Evolutionary conservation across 2,888 invertebrate species (phyloP), one percentile per base, ranked within the genome.

Genomic region (Scrobipalpa atriplicella): DNA sequence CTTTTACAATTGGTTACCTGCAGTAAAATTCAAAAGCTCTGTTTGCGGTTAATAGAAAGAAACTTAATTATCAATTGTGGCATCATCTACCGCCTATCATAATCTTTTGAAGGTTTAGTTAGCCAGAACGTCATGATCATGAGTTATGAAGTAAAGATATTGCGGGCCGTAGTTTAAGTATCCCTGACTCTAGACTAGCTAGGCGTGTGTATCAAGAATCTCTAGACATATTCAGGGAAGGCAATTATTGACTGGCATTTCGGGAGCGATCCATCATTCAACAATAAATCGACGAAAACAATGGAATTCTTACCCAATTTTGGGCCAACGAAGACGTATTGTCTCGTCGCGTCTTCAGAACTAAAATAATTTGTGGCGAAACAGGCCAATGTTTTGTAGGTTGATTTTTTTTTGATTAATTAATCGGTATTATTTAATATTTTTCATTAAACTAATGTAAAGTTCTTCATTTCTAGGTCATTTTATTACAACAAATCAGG

Each of bases 231-330:
- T 82, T 84, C 79, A 77, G 78, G 78, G 70, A 74, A 77, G 76
- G 77, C 80, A 83, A 83, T 85, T 81, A 84, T 80, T 77, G 76
- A 19, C 74, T 73, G 72, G 72, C 70, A 72, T 82, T 84, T 82
- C 77, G 80, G 80, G 83, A 85, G 75, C 77, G 73, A 78, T 78
- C 78, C 73, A 76, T 79, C 78, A 76, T 67, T 73, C 51, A 66
- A 71, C 65, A 76, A 75, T 74, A 77, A 74, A 74, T 72, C 73
- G 72, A 68, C 63, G 69, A 74, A 78, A 76, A 79, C 76, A 77
- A 77, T 61, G 75, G 71, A 69, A 19, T 54, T 66, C 66, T 66
- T 39, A 62, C 51, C 62, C 56, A 41, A 63, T 66, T 62, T 19
- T 13, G 8, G 8, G 16, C 21, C 16, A 58, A 38, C n/a, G 58